These are phyloP conservation scores for Glareola pratincola DNA, from an alignment of 2,113 vertebrate genomes.

Conservation along the genomic window DNA sequence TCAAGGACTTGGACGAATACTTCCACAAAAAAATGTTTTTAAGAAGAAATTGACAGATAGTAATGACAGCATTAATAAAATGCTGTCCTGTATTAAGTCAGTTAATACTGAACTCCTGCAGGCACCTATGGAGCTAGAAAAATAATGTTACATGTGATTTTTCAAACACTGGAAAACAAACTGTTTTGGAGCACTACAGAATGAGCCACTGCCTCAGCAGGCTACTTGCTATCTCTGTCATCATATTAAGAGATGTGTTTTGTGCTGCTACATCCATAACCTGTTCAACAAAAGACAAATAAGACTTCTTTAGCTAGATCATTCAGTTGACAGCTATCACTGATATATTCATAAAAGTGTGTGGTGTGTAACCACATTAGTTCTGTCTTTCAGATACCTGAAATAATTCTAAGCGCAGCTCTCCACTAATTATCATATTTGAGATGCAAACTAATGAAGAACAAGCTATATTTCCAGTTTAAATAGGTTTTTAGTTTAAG, in stretches of 20 bases:
- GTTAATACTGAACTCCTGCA: not conserved
- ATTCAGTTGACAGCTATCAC: not conserved
- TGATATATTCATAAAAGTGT: accelerated
- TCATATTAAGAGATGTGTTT: not conserved
- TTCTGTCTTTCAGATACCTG: not conserved
- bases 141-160: not conserved
- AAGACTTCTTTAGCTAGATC: not conserved
- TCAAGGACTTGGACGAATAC: not conserved
- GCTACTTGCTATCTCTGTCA: not conserved
- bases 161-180: not conserved
- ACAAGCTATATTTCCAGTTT: not conserved
- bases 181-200: not conserved
- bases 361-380: not conserved
- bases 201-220: not conserved
- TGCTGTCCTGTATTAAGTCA: not conserved
- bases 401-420: not conserved
- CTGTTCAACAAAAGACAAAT: not conserved
- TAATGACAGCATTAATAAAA: not conserved
- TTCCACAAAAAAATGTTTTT: not conserved
- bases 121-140: not conserved
- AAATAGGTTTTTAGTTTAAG: not conserved
- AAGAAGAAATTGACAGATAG: not conserved
- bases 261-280: not conserved
- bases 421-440: not conserved
- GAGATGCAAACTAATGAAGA: not conserved